A percentile compares a stretch with the other conserved stretches of the same genome.
These are phyloP conservation scores for Cryptosula pallasiana DNA, from an alignment of 2,888 invertebrate species.

Conservation along the genomic window DNA sequence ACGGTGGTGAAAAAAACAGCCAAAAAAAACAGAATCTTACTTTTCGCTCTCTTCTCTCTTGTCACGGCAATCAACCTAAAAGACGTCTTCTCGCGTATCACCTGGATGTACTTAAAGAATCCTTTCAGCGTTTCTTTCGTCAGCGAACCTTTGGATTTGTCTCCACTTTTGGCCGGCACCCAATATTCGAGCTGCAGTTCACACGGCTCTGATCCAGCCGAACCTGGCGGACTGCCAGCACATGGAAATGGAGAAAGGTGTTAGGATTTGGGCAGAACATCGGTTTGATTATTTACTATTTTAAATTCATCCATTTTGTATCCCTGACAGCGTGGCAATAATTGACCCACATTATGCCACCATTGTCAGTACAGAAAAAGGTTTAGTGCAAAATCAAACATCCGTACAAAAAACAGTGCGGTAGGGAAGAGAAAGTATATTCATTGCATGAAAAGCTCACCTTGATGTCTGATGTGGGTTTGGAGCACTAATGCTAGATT, in stretches of 20 bases:
- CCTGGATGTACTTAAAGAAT: conserved; percentile 21
- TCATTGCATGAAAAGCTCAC: neutral
- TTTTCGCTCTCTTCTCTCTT: conserved; percentile 22
- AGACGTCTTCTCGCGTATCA: conserved; percentile 15
- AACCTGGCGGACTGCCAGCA: conserved; percentile 12
- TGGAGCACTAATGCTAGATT: neutral
- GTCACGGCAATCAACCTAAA: conserved; percentile 6
- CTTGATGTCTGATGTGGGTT: neutral
- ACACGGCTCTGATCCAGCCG: neutral
- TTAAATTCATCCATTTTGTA: too few species aligned
- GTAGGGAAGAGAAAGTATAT: too few species aligned
- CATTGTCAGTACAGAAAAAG: too few species aligned
- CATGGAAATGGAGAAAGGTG: too few species aligned
- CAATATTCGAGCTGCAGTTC: conserved; percentile 24
- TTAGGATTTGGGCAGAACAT: too few species aligned
- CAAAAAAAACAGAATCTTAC: neutral
- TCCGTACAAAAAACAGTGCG: too few species aligned
- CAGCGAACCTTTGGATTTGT: neutral
- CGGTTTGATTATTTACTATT: too few species aligned
- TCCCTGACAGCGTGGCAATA: too few species aligned
- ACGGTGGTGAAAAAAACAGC: too few species aligned
- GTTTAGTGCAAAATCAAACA: too few species aligned
- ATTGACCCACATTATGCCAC: too few species aligned
- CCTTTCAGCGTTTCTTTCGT: conserved; percentile 19
- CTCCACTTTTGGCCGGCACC: conserved; percentile 11